Percentiles rank a stretch among this genome's conserved stretches.
phyloP scores from a whole-genome alignment of 2,888 invertebrate genomes.

The Erynnis tages region DNA sequence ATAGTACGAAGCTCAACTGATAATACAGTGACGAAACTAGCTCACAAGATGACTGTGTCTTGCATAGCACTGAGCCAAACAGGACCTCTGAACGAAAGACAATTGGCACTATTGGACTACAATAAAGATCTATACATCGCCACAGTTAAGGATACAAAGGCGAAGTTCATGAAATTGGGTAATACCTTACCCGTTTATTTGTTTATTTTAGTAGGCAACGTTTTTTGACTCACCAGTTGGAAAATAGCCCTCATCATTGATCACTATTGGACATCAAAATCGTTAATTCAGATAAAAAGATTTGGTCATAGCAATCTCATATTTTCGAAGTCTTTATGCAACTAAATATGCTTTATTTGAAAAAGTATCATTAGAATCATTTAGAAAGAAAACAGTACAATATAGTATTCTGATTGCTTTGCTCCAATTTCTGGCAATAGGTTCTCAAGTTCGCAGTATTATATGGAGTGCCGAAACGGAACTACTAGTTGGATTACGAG shows the following conservation, averaged over 20 bases:
- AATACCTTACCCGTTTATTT: no score
- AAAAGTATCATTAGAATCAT: no score
- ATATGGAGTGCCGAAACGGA: conserved; percentile 74
- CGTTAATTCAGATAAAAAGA: no score
- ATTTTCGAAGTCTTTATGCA: no score
- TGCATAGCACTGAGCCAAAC: conserved; percentile 93
- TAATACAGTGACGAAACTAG: conserved; percentile 87
- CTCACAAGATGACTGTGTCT: conserved; percentile 89
- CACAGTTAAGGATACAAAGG: conserved; percentile 84
- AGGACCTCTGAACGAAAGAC: conserved; percentile 89
- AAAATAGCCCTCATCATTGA: no score
- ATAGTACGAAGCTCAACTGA: conserved; percentile 86
- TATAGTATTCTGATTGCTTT: neutral
- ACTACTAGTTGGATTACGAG: conserved; percentile 67
- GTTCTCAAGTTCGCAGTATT: conserved; percentile 71
- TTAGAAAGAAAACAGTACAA: no score
- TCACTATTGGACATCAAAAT: no score
- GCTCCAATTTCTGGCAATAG: conserved; percentile 38
- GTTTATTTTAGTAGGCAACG: no score
- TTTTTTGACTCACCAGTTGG: no score
- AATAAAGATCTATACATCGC: conserved; percentile 94
- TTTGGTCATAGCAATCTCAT: no score
- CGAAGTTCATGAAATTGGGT: conserved; percentile 89
- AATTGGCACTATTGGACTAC: conserved; percentile 92
- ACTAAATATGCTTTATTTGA: no score